These are phyloP conservation scores for Penaeus japonicus DNA, from an alignment of 1,140 invertebrate genomes.

Conservation along the genomic window DNA sequence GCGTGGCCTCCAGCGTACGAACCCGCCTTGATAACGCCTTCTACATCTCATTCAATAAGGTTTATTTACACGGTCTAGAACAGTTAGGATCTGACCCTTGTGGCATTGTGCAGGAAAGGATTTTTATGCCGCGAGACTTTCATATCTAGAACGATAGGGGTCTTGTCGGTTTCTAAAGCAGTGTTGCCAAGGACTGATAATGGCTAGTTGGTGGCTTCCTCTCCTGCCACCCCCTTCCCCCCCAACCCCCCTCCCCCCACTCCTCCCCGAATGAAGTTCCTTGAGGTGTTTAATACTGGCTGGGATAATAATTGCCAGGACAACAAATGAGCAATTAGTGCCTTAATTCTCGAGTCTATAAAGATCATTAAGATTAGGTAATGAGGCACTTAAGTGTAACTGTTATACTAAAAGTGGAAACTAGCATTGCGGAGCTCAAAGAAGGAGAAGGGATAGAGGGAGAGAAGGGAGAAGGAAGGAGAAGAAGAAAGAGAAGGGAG, in stretches of 20 bases:
- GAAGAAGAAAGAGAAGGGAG: background rate
- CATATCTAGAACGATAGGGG: background rate
- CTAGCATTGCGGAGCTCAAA: background rate
- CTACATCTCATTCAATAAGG: slow-evolving; percentile 35
- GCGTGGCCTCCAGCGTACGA: background rate
- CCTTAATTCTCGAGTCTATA: too few species aligned
- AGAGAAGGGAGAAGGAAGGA: background rate
- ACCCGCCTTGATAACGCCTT: slow-evolving; percentile 34
- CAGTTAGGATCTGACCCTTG: slow-evolving; percentile 23
- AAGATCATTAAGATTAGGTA: background rate
- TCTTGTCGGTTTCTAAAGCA: background rate
- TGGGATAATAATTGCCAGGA: too few species aligned
- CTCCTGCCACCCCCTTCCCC: too few species aligned
- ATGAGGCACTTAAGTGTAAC: background rate
- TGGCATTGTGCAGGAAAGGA: slow-evolving; percentile 13
- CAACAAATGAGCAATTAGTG: too few species aligned
- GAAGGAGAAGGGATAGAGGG: background rate
- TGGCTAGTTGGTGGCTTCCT: too few species aligned
- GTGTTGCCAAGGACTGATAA: too few species aligned
- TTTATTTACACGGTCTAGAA: slow-evolving; percentile 37
- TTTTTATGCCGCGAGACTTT: slow-evolving; percentile 9
- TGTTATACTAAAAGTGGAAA: background rate
- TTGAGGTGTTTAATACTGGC: too few species aligned
- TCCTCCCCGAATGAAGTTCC: too few species aligned
- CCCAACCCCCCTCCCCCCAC: too few species aligned